Conservation (phyloP, 2,797 vertebrate genomes). For the Sebastes flavidus region DNA sequence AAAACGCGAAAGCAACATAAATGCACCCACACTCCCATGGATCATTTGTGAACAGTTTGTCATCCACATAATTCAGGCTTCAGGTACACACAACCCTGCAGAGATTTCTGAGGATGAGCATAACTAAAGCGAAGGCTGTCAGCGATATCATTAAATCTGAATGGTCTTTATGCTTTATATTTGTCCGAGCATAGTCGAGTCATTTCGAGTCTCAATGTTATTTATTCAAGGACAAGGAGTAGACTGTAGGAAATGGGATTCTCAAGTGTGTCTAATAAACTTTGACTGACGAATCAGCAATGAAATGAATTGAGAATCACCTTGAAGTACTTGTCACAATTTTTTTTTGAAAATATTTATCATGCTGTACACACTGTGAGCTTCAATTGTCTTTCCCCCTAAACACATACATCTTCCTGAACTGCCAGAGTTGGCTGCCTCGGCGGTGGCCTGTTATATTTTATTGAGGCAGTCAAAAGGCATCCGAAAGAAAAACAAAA, state of each 20-base stretch:
- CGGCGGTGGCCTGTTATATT: constrained; percentile 16
- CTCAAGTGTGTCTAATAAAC: constrained; percentile 18
- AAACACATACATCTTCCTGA: constrained; percentile 19
- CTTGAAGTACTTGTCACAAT: neutral
- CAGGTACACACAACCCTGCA: constrained; percentile 20
- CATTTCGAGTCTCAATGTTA: constrained; percentile 14
- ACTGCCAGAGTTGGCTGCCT: constrained; percentile 19
- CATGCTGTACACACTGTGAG: neutral
- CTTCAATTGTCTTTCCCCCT: constrained; percentile 1
- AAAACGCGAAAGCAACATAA: constrained; percentile 55
- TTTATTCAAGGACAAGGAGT: constrained; percentile 31
- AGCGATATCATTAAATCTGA: constrained; percentile 27
- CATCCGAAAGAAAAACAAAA: constrained; percentile 48
- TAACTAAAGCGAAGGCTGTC: constrained; percentile 22
- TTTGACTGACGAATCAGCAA: constrained; percentile 16
- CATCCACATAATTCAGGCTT: constrained; percentile 45
- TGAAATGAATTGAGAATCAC: constrained; percentile 16
- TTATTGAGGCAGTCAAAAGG: constrained; percentile 30
- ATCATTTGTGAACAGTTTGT: constrained; percentile 65
- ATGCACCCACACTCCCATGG: constrained; percentile 51
- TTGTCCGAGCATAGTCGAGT: neutral
- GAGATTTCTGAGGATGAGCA: constrained; percentile 28
- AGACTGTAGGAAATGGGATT: constrained; percentile 7
- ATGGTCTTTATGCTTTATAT: constrained; percentile 3
- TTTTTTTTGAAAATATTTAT: neutral